Evolutionary conservation across 2,888 invertebrate genomes (phyloP).

Genomic region (Leucophora obtusa): DNA sequence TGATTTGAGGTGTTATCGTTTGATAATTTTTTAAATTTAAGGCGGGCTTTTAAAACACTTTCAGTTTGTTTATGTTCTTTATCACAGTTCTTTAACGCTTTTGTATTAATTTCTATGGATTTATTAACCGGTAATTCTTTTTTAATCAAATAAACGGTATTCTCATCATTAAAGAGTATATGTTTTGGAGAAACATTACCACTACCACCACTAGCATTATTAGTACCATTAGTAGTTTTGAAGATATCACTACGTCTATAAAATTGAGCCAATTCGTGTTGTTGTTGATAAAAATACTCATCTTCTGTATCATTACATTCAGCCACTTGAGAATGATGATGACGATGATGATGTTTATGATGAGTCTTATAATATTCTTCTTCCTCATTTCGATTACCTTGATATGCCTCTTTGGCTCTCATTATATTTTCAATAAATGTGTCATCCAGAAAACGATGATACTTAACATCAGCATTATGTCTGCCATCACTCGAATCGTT

Average conservation of each 20-base stretch:
- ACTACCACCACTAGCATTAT: background rate
- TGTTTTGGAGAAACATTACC: conserved; percentile 69
- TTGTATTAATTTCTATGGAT: conserved; percentile 57
- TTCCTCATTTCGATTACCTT: conserved; percentile 40
- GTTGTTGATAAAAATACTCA: conserved; percentile 58
- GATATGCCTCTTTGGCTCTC: conserved; percentile 67
- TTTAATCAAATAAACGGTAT: conserved; percentile 77
- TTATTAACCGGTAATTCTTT: conserved; percentile 75
- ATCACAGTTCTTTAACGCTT: conserved; percentile 64
- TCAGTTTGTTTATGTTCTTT: conserved; percentile 55
- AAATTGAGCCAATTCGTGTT: conserved; percentile 50
- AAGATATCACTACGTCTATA: conserved; percentile 42
- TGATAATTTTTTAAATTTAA: conserved; percentile 54
- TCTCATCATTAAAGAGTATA: conserved; percentile 78
- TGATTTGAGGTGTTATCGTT: conserved; percentile 49
- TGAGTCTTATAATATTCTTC: conserved; percentile 11
- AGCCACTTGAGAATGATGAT: background rate
- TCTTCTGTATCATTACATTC: conserved; percentile 52
- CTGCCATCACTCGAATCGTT: conserved; percentile 49
- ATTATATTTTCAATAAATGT: conserved; percentile 69
- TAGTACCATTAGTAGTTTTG: conserved; percentile 3
- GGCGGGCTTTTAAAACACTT: conserved; percentile 54
- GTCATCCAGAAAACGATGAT: conserved; percentile 71
- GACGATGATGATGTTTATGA: background rate
- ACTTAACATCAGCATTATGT: conserved; percentile 32